These are phyloP conservation scores for Ridgeia piscesae DNA, from an alignment of 1,140 invertebrate genomes.

Conservation along the genomic window DNA sequence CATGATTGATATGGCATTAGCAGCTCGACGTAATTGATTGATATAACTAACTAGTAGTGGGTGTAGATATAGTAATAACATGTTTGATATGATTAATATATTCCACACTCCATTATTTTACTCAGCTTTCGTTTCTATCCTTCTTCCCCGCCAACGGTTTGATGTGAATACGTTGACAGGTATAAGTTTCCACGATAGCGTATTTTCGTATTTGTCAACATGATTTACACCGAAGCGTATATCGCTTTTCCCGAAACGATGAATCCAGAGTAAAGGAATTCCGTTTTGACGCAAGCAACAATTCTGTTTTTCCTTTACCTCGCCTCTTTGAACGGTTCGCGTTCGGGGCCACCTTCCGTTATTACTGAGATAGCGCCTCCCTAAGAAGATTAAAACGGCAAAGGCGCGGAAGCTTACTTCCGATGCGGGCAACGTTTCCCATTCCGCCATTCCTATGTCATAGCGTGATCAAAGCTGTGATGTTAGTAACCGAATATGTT, in stretches of 20 bases:
- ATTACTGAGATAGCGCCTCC: not conserved
- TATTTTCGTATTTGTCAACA: not conserved
- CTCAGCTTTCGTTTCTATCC: not conserved
- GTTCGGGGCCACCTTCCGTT: not conserved
- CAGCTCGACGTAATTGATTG: not conserved
- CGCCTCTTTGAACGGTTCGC: not conserved
- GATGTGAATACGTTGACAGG: not conserved
- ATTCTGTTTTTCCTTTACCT: not conserved
- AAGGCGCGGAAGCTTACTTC: not conserved
- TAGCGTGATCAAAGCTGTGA: slow-evolving; percentile 4
- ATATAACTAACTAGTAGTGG: not conserved
- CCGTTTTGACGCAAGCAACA: not conserved
- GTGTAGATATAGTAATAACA: not conserved
- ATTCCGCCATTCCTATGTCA: not conserved
- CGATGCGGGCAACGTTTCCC: not conserved
- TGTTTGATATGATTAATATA: not conserved
- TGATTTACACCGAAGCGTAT: not conserved
- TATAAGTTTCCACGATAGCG: not conserved
- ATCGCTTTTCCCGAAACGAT: not conserved
- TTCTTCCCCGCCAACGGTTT: not conserved
- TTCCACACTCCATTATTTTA: no score
- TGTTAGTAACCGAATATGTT: slow-evolving; percentile 1
- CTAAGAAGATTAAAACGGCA: not conserved
- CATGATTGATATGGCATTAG: not conserved
- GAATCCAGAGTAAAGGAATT: not conserved